Base-by-base conservation (phyloP, 2,113 vertebrate species). In the Datnioides undecimradiatus region DNA sequence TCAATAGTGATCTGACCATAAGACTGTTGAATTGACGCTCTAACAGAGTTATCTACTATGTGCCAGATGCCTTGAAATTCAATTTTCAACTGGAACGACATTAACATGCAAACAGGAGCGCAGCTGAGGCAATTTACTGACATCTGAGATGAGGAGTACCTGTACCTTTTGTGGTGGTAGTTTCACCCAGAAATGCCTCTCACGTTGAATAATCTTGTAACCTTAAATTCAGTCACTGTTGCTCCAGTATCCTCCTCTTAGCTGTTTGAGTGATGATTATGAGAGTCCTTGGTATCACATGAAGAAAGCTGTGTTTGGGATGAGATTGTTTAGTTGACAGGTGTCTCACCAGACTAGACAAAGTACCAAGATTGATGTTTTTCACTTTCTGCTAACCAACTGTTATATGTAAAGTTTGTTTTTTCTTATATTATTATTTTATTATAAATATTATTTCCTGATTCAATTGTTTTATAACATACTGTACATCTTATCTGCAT, bases 41-140 rank as follows among this genome's bases (percentile, higher is more conserved):
- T 49, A 73, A 73, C 43, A 27, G 9, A 38, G 17, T 73, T 60
- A 60, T 60, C 43, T 8, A 38, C 14, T 13, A 36, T 11, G 52
- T 25, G 55, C 41, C 70, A 73, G 55, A 73, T 73, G 70, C 12
- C 31, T 38, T 36, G 23, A 29, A 73, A 73, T 73, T 68, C 10
- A 23, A 48, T 60, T 73, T 48, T 23, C 57, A 19, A 12, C 3
- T 38, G 10, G 12, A 70, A 70, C 14, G 38, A 45, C 52, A 45
- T 60, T 40, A 48, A 40, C 11, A 62, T 60, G 43, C 17, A 59
- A 48, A 62, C 31, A 40, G 10, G 27, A 25, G 14, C 23, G 16
- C 7, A 17, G 23, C 23, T 29, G 34, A 40, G 31, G 23, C 45
- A 4, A 48, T 21, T 38, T 23, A 40, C 34, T 51, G 57, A 62